Evolutionary conservation across 2,797 vertebrate genomes (phyloP), one percentile per base, ranked within the genome.

Genomic region (Sarcoramphus papa): DNA sequence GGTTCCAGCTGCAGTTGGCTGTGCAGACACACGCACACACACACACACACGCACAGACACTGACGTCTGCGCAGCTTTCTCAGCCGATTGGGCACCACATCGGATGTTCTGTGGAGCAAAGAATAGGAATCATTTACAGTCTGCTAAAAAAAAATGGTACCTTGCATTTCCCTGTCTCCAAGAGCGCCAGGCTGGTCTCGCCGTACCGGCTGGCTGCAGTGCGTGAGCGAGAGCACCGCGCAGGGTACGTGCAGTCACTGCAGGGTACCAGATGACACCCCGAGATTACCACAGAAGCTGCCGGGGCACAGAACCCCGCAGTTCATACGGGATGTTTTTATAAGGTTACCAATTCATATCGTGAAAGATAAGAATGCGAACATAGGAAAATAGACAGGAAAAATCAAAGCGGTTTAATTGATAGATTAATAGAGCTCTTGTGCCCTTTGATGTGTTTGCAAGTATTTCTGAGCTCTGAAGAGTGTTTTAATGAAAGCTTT

Each of bases 91-190:
- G 98, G 93, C 96, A 84, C 91, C 93, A 94, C 97, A 98, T 98
- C 98, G 98, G 98, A 98, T 98, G 98, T 98, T 99, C 98, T 97
- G 95, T 94, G 97, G 96, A 98, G 98, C 98, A 97, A 97, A 98
- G 98, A 98, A 98, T 93, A 93, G 90, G 95, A 97, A 98, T 98
- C 96, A 88, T 95, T 97, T 97, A 95, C 96, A 97, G 96, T 86
- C 96, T 57, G 93, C 90, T 57, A 37, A 68, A 90, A 91, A 77
- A 64, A 83, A 96, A 96, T 33, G 83, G 96, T 91, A 97, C 97
- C 96, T 86, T 72, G 85, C 68, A 68, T 94, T 85, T 97, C 93
- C 87, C 97, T 43, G 93, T 96, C 95, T 98, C 94, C 86, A 25
- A 37, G 91, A 95, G 94, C 60, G 84, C 11, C 76, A 51, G 84